Base-by-base conservation (phyloP, 2,888 invertebrate species). In the Apotomis betuletana region DNA sequence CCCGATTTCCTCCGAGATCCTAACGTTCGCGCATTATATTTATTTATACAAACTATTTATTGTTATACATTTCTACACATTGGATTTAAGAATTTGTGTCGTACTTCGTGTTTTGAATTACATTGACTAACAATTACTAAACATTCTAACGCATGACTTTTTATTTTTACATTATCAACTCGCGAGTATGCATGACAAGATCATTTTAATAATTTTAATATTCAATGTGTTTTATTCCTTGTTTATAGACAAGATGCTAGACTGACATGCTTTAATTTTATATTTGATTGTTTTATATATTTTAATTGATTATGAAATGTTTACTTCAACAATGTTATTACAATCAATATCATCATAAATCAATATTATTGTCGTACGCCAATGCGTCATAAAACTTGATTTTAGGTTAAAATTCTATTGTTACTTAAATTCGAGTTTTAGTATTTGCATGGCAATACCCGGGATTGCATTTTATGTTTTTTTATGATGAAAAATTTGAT, bases 111-210 rank as follows among this genome's bases (percentile, higher is more conserved):
- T 87, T 92, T 91, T 91, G 85, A 90, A 90, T 89, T 84, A 86
- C 84, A 84, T 89, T 92, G 92, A 93, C 92, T 93, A 93, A 93
- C 92, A 89, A 85, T 78, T 84, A 92, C 91, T 92, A 92, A 93
- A 90, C 79, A 78, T 77, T 91, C 87, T 91, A 90, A 90, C 86
- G 92, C 92, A 93, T 93, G 92, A 93, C 92, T 80, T 82, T 81
- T 85, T 87, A 89, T 74, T 77, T 84, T 84, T 90, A 90, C 83
- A 79, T 83, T 83, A 77, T 81, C 85, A 91, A 92, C 91, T 90
- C 88, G 90, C 89, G 90, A 90, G 90, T 90, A 81, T 92, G 92
- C 92, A 93, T 92, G 92, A 91, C 92, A 76, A 65, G 46, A 70
- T 71, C 58, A 63, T 74, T 72, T 61, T 76, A 69, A 62, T 74